phyloP scores from a whole-genome alignment of 2,113 vertebrate genomes.

The Hippoglossus stenolepis region DNA sequence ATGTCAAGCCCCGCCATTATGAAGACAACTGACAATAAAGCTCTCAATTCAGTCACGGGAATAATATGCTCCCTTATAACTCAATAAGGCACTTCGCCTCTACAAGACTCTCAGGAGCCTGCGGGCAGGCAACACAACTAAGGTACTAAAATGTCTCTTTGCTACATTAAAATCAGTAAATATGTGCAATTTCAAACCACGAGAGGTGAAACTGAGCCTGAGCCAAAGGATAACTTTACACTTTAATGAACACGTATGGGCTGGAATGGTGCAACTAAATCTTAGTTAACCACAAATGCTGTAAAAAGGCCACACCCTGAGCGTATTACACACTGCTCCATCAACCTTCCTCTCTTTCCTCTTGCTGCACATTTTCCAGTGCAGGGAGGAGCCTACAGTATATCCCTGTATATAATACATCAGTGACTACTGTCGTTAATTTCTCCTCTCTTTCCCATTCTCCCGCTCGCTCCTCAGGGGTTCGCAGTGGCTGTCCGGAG shows the following conservation, averaged over 20 bases:
- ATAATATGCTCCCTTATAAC: slow-evolving; percentile 60
- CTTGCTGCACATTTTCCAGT: slow-evolving; percentile 44
- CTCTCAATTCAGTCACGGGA: slow-evolving; percentile 37
- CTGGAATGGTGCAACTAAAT: slow-evolving; percentile 15
- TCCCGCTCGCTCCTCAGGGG: slow-evolving; percentile 40
- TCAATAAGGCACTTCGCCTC: slow-evolving; percentile 55
- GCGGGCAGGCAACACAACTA: slow-evolving; percentile 32
- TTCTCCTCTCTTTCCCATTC: slow-evolving; percentile 43
- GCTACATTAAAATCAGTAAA: slow-evolving; percentile 46
- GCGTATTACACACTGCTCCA: slow-evolving; percentile 23
- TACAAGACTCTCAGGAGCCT: slow-evolving; percentile 47
- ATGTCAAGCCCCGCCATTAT: slow-evolving; percentile 51
- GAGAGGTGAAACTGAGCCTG: slow-evolving; percentile 24
- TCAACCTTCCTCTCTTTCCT: slow-evolving; percentile 1
- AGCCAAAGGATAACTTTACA: slow-evolving; percentile 16
- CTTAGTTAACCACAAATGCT: slow-evolving; percentile 18
- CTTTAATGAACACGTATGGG: slow-evolving; percentile 31
- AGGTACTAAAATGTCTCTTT: slow-evolving; percentile 39
- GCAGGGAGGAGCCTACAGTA: slow-evolving; percentile 34
- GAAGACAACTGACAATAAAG: slow-evolving; percentile 55
- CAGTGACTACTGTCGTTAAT: slow-evolving; percentile 46
- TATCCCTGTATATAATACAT: slow-evolving; percentile 58
- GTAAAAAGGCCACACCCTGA: slow-evolving; percentile 37
- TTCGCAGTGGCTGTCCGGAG: slow-evolving; percentile 67
- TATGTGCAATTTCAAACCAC: slow-evolving; percentile 24